These are phyloP conservation scores for Micromussa lordhowensis DNA, from an alignment of 92 coral and sea anemone genomes.

Conservation along the genomic window DNA sequence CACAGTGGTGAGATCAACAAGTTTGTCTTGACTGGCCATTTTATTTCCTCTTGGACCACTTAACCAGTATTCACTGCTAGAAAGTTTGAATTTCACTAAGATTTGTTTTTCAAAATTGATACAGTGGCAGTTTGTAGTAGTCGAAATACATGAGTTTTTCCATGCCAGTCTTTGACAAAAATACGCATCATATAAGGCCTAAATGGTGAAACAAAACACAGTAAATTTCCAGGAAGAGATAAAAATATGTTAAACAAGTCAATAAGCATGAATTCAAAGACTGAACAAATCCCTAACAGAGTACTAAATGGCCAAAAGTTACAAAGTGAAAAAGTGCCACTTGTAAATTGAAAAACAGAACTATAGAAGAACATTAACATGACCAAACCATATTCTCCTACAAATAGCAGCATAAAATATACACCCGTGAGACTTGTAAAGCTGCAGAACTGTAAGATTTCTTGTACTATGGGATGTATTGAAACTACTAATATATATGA, in stretches of 20 bases:
- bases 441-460: constrained; percentile 5
- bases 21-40: too few species aligned
- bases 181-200: constrained; percentile 1
- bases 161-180: constrained; percentile 36
- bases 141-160: constrained; percentile 29
- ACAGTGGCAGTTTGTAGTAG: constrained; percentile 16
- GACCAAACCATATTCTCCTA: not conserved
- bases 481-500: not conserved
- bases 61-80: too few species aligned
- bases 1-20: too few species aligned
- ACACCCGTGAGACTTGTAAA: not conserved
- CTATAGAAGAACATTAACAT: not conserved
- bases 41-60: too few species aligned
- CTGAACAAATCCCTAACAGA: not conserved
- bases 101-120: too few species aligned
- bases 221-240: constrained; percentile 40
- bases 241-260: constrained; percentile 32
- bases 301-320: constrained; percentile 13
- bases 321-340: not conserved
- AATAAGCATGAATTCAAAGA: constrained; percentile 19
- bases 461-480: not conserved
- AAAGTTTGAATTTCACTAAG: too few species aligned
- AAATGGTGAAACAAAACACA: constrained; percentile 25
- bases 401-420: constrained; percentile 2
- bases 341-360: not conserved